These are phyloP conservation scores for Cyclargus thomasi DNA, from an alignment of 1,140 invertebrate genomes.

Conservation along the genomic window DNA sequence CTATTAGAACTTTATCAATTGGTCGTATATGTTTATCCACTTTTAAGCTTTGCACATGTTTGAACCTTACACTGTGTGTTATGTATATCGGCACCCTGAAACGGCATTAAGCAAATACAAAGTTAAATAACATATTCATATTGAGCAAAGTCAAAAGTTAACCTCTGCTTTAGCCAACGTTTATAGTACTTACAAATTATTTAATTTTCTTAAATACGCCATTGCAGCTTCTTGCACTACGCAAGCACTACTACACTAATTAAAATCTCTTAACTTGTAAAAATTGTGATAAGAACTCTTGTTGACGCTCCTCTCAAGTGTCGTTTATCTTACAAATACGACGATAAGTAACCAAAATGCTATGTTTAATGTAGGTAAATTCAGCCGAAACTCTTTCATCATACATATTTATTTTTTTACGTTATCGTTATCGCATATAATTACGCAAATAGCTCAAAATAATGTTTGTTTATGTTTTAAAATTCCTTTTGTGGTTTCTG, in stretches of 20 bases:
- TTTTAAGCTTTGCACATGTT: slow-evolving; percentile 45
- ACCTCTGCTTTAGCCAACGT: background rate
- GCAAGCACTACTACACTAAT: slow-evolving; percentile 9
- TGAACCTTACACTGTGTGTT: slow-evolving; percentile 37
- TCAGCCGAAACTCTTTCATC: slow-evolving; percentile 25
- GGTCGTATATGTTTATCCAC: slow-evolving; percentile 42
- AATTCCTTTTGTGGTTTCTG: background rate
- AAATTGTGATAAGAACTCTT: slow-evolving; percentile 29
- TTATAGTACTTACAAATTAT: background rate
- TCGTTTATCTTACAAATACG: slow-evolving; percentile 17
- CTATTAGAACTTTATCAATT: slow-evolving; percentile 91
- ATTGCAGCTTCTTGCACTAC: slow-evolving; percentile 26
- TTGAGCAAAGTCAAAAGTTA: background rate
- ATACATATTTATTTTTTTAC: slow-evolving; percentile 26
- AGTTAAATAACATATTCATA: background rate
- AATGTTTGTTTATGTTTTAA: slow-evolving; percentile 6
- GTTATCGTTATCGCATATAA: slow-evolving; percentile 5
- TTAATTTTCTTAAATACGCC: slow-evolving; percentile 37
- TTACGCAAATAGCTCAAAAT: slow-evolving; percentile 1
- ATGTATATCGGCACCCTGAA: slow-evolving; percentile 31
- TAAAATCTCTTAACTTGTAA: slow-evolving; percentile 31
- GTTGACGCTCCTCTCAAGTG: slow-evolving; percentile 23
- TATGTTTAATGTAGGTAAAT: slow-evolving; percentile 19
- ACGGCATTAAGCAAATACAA: background rate
- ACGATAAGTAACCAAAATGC: slow-evolving; percentile 22